Conservation (phyloP, 2,888 invertebrate genomes). For the Lathronympha strigana region DNA sequence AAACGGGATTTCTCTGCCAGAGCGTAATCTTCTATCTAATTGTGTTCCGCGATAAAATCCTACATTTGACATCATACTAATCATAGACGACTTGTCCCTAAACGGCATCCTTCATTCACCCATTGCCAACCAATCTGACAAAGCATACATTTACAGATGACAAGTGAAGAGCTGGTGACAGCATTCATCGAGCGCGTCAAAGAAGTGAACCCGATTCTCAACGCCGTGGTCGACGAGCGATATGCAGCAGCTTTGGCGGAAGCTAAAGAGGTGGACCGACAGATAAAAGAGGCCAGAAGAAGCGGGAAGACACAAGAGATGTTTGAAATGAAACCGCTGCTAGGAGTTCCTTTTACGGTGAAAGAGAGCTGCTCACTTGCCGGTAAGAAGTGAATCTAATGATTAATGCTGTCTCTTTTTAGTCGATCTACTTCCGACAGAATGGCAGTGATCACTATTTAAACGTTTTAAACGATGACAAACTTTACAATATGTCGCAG, state of each 20-base stretch:
- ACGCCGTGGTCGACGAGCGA: conserved; percentile 88
- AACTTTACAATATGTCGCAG: too few relatives aligned
- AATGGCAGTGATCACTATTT: too few relatives aligned
- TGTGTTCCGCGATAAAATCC: too few relatives aligned
- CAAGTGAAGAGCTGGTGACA: conserved; percentile 83
- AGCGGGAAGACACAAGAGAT: conserved; percentile 67
- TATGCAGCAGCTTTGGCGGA: conserved; percentile 86
- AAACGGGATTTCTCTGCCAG: too few relatives aligned
- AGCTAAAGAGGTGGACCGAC: conserved; percentile 84
- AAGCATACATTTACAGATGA: conserved; percentile 70
- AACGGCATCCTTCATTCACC: too few relatives aligned
- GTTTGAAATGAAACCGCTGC: conserved; percentile 84
- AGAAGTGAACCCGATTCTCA: conserved; percentile 86
- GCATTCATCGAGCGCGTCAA: conserved; percentile 86
- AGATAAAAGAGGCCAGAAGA: conserved; percentile 55
- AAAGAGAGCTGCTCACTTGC: conserved; percentile 91
- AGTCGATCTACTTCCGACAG: too few relatives aligned
- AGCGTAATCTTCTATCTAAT: too few relatives aligned
- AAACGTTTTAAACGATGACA: too few relatives aligned
- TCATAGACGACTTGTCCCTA: too few relatives aligned
- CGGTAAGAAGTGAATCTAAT: conserved; percentile 75
- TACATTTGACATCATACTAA: too few relatives aligned
- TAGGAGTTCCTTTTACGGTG: conserved; percentile 92
- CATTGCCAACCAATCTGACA: neutral
- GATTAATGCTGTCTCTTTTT: too few relatives aligned